These are phyloP conservation scores for Gila orcuttii DNA, from an alignment of 2,113 vertebrate genomes.

Conservation along the genomic window DNA sequence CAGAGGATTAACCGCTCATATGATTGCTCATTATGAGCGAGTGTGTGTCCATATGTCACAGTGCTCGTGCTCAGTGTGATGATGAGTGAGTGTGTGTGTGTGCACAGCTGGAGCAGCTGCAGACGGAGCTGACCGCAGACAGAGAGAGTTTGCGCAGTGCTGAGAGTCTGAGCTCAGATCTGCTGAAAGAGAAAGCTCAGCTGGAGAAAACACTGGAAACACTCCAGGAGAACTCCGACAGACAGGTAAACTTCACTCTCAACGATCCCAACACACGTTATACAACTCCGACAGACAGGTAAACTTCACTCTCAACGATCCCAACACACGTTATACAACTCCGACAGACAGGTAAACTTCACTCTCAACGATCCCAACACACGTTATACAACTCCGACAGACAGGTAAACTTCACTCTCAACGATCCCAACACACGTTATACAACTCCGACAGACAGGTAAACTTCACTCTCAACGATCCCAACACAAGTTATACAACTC, in stretches of 20 bases:
- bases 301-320: background rate
- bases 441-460: conserved; percentile 94
- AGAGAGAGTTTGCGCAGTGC: conserved; percentile 86
- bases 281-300: conserved; percentile 93
- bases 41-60: background rate
- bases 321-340: conserved; percentile 69
- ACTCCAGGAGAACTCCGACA: conserved; percentile 90
- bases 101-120: conserved; percentile 86
- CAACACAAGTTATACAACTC: conserved; percentile 72
- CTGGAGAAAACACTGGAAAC: conserved; percentile 94
- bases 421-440: too few relatives aligned
- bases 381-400: conserved; percentile 82
- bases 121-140: conserved; percentile 84
- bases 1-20: conserved; percentile 43
- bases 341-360: conserved; percentile 87
- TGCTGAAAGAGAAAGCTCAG: conserved; percentile 95
- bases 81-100: conserved; percentile 43
- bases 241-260: conserved; percentile 80
- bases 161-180: conserved; percentile 88
- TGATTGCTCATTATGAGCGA: conserved; percentile 23
- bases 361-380: background rate
- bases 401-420: conserved; percentile 78
- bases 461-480: background rate
- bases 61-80: background rate
- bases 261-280: too few relatives aligned